Evolutionary conservation across 2,888 invertebrate species (phyloP).

Genomic region (Apotomis turbidana): DNA sequence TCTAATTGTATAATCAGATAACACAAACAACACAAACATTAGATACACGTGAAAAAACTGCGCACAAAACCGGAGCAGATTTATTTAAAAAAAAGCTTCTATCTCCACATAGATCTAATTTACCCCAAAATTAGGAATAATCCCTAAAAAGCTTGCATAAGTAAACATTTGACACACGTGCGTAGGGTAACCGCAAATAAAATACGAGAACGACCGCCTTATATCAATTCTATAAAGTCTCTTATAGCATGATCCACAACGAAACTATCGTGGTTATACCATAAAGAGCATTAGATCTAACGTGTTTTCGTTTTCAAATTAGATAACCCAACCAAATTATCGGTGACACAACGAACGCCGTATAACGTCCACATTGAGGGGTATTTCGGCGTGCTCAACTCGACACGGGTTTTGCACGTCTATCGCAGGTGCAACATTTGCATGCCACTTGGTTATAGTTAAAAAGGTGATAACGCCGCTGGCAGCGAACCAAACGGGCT

Average conservation of each 20-base stretch:
- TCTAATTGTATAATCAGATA: neutral
- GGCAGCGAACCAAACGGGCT: conserved; percentile 10
- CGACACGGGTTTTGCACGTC: conserved; percentile 46
- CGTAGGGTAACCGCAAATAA: neutral
- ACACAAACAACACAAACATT: neutral
- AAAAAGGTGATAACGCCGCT: conserved; percentile 40
- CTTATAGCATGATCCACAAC: conserved; percentile 23
- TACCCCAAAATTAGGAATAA: conserved; percentile 40
- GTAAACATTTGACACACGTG: conserved; percentile 33
- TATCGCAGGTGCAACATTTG: conserved; percentile 44
- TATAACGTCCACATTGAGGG: neutral
- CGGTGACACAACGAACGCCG: conserved; percentile 36
- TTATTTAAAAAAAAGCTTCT: conserved; percentile 2
- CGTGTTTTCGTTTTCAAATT: conserved; percentile 17
- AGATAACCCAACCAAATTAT: conserved; percentile 42
- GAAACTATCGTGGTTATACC: conserved; percentile 48
- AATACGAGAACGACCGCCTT: neutral
- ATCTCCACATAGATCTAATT: conserved; percentile 24
- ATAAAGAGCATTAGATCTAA: conserved; percentile 42
- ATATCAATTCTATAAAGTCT: neutral
- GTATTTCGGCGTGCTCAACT: neutral
- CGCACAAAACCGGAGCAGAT: conserved; percentile 8
- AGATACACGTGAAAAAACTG: conserved; percentile 6
- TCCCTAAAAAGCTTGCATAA: conserved; percentile 33
- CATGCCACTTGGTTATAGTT: conserved; percentile 32